Evolutionary conservation across 2,113 vertebrate species (phyloP).

Genomic region (Gila orcuttii): DNA sequence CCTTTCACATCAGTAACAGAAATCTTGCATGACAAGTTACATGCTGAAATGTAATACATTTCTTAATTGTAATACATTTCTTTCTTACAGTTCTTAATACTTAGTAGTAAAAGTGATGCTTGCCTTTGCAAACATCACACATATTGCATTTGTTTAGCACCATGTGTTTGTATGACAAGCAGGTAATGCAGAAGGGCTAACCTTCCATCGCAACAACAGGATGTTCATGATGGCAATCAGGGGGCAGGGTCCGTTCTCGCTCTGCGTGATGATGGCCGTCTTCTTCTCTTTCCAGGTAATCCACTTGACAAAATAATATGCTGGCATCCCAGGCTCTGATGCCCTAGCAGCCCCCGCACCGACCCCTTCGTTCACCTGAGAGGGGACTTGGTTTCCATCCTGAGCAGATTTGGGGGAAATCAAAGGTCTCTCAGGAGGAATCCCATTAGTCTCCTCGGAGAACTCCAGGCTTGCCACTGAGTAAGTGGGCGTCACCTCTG

Average conservation of each 20-base stretch:
- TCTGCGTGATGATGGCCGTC: constrained; percentile 89
- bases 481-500: constrained; percentile 67
- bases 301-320: constrained; percentile 92
- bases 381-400: constrained; percentile 19
- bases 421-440: constrained; percentile 64
- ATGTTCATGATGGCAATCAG: constrained; percentile 94
- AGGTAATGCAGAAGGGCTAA: constrained; percentile 46
- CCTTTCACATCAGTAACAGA: neutral
- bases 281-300: constrained; percentile 91
- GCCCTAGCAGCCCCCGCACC: constrained; percentile 3
- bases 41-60: neutral
- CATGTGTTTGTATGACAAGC: neutral
- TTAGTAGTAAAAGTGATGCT: neutral
- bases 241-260: constrained; percentile 90
- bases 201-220: constrained; percentile 93
- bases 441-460: constrained; percentile 60
- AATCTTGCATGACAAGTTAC: neutral
- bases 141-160: neutral
- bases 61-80: no score
- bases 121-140: neutral
- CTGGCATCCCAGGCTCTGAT: constrained; percentile 50
- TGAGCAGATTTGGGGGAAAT: constrained; percentile 58
- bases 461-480: constrained; percentile 73
- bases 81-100: no score
- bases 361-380: constrained; percentile 37